phyloP scores from a whole-genome alignment of 64 coral and sea anemone species.

The Anthopleura sola region DNA sequence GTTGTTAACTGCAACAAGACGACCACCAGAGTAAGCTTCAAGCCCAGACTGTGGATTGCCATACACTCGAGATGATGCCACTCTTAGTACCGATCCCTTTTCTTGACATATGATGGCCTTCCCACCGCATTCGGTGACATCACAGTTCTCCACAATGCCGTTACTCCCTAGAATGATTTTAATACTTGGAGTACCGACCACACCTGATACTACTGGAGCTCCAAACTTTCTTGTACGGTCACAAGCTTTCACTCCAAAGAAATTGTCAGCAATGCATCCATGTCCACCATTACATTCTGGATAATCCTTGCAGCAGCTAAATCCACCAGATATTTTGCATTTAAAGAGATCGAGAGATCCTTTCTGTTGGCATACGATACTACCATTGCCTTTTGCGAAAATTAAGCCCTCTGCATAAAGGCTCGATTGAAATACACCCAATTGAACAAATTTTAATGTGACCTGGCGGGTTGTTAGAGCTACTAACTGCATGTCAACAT shows the following conservation, averaged over 20 bases:
- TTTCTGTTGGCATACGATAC: neutral
- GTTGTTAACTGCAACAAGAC: constrained; percentile 36
- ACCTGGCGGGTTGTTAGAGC: constrained; percentile 9
- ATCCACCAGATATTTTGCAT: constrained; percentile 64
- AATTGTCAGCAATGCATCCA: constrained; percentile 47
- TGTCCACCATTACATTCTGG: constrained; percentile 75
- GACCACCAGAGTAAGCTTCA: constrained; percentile 43
- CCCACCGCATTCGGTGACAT: constrained; percentile 45
- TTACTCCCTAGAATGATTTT: neutral
- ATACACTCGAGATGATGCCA: constrained; percentile 39
- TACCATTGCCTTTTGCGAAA: constrained; percentile 34
- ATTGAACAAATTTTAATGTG: neutral
- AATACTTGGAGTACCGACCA: constrained; percentile 15
- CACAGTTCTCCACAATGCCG: constrained; percentile 33
- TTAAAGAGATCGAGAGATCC: constrained; percentile 15
- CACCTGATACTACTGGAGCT: neutral
- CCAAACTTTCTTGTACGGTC: constrained; percentile 57
- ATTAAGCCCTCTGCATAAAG: constrained; percentile 14
- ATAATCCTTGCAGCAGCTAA: constrained; percentile 47
- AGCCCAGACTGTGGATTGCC: constrained; percentile 53
- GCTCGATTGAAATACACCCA: neutral
- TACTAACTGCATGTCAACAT: constrained; percentile 23
- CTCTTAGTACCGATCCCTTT: neutral
- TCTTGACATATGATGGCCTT: constrained; percentile 8
- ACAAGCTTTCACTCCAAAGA: constrained; percentile 26